Evolutionary conservation across 1,140 invertebrate genomes (phyloP).

Genomic region (Tetramorium parvispinum): DNA sequence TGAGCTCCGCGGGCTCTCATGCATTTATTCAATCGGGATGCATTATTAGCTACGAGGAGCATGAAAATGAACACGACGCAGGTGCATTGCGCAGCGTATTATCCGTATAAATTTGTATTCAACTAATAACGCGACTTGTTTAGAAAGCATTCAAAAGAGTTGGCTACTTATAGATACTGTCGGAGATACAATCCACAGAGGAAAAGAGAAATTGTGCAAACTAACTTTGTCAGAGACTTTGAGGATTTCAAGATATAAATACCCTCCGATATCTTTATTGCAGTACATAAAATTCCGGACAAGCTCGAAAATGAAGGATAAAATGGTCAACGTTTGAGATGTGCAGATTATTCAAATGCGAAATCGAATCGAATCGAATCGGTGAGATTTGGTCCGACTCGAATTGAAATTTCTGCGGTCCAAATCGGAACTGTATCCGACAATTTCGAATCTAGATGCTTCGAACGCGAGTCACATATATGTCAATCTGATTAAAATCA

Average conservation of each 20-base stretch:
- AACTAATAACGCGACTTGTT: slow-evolving; percentile 24
- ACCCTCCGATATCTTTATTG: not conserved
- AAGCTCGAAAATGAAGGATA: not conserved
- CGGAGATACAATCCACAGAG: not conserved
- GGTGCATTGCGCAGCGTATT: not conserved
- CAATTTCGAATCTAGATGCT: no score
- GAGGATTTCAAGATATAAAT: not conserved
- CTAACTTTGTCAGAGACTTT: not conserved
- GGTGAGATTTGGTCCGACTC: no score
- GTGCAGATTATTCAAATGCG: no score
- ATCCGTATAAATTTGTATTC: slow-evolving; percentile 23
- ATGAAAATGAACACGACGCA: slow-evolving; percentile 24
- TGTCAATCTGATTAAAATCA: no score
- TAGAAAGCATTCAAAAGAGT: not conserved
- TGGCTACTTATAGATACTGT: not conserved
- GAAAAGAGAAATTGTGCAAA: not conserved
- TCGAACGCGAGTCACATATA: no score
- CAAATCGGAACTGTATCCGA: no score
- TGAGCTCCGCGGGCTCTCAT: slow-evolving; percentile 41
- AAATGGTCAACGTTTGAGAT: not conserved
- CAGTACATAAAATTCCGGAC: not conserved
- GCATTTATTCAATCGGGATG: slow-evolving; percentile 55
- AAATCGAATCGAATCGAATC: no score
- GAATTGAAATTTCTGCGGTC: no score
- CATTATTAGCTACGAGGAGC: slow-evolving; percentile 49